Percentiles rank a stretch among this genome's conserved stretches.
Conservation (phyloP, 1,140 invertebrate genomes). For the Dendrolimus kikuchii region DNA sequence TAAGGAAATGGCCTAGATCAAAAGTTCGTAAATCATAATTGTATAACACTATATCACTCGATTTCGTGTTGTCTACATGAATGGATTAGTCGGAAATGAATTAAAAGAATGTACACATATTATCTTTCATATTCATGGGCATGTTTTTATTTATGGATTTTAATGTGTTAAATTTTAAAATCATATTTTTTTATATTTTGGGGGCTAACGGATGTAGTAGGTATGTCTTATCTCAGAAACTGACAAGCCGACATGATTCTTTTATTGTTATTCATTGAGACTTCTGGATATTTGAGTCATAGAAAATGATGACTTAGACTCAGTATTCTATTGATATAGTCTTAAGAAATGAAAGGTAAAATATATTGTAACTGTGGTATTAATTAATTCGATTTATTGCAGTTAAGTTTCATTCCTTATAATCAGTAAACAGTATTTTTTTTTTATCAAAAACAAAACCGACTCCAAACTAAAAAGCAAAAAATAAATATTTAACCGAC, state of each 20-base stretch:
- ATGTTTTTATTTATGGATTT: conserved; percentile 5
- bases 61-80: conserved; percentile 6
- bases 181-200: background rate
- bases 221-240: background rate
- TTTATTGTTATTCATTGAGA: background rate
- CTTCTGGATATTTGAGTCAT: background rate
- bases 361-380: too few relatives aligned
- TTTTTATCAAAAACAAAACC: too few relatives aligned
- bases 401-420: too few relatives aligned
- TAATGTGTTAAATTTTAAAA: background rate
- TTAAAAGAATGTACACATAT: conserved; percentile 5
- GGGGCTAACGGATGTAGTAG: background rate
- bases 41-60: conserved; percentile 6
- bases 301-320: background rate
- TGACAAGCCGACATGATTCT: background rate
- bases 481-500: too few relatives aligned
- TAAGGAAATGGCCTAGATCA: conserved; percentile 20
- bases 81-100: conserved; percentile 2
- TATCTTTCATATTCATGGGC: conserved; percentile 9
- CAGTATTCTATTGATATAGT: too few relatives aligned
- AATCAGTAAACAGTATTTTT: too few relatives aligned
- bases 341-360: too few relatives aligned
- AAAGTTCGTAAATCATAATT: conserved; percentile 25
- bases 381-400: too few relatives aligned
- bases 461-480: too few relatives aligned